Conservation (phyloP, 1,140 invertebrate species). For the Cyphomyrmex costatus region DNA sequence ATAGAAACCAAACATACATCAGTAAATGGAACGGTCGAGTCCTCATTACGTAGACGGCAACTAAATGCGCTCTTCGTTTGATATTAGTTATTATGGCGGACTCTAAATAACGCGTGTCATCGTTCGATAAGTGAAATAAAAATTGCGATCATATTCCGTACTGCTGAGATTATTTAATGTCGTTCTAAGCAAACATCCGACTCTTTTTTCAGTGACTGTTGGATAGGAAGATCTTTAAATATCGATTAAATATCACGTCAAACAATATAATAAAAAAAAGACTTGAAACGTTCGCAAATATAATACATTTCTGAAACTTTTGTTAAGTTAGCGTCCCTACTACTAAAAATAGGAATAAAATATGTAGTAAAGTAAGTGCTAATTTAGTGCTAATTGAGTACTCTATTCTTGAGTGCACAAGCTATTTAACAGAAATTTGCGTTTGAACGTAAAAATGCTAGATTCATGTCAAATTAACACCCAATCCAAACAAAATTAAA, state of each 20-base stretch:
- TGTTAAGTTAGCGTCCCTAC: no score
- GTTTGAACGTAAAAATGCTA: no score
- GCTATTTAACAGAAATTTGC: no score
- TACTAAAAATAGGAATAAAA: no score
- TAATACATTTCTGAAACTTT: no score
- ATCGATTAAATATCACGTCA: not conserved
- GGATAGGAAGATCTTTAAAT: not conserved
- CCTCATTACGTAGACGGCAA: not conserved
- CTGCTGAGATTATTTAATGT: not conserved
- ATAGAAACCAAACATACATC: slow-evolving; percentile 16
- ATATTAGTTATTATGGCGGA: not conserved
- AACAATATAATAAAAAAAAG: not conserved
- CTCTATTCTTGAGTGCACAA: no score
- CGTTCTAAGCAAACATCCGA: not conserved
- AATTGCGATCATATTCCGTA: not conserved
- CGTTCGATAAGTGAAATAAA: not conserved
- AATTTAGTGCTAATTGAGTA: no score
- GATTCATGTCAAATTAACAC: no score
- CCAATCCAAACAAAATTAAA: no score
- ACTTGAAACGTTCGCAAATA: not conserved
- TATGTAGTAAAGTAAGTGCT: no score
- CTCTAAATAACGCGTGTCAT: slow-evolving; percentile 3
- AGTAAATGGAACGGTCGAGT: not conserved
- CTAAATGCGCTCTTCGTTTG: not conserved
- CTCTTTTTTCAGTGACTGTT: not conserved